Percentiles rank a stretch among this genome's conserved stretches.
Evolutionary conservation across 2,797 vertebrate genomes (phyloP).

Genomic region (Capromys pilorides): DNA sequence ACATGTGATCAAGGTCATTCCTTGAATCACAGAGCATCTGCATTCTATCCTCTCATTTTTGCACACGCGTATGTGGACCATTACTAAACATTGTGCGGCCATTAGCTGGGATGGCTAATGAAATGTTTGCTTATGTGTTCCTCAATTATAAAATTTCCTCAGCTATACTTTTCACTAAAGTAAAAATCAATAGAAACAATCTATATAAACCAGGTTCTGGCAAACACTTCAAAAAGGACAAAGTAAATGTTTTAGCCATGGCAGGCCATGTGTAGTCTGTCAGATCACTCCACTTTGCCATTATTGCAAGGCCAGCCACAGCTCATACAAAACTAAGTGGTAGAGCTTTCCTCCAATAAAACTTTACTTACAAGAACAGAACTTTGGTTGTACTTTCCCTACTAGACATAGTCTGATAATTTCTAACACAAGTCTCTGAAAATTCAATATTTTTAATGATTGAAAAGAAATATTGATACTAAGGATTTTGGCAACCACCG

Average conservation of each 20-base stretch:
- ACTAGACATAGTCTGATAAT: neutral
- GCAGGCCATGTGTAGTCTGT: neutral
- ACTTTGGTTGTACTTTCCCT: neutral
- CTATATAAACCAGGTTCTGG: neutral
- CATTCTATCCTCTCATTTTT: neutral
- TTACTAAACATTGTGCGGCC: neutral
- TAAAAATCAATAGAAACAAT: conserved; percentile 21
- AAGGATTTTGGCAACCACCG: neutral
- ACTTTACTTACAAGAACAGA: neutral
- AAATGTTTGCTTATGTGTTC: neutral
- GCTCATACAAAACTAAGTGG: neutral
- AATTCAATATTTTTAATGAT: neutral
- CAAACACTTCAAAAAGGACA: neutral
- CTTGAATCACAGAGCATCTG: neutral
- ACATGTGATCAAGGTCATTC: neutral
- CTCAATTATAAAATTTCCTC: neutral
- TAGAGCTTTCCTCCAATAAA: neutral
- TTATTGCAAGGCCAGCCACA: neutral
- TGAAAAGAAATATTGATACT: neutral
- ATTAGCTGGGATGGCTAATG: neutral
- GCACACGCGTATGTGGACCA: neutral
- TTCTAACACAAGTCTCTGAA: neutral
- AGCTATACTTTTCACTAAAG: neutral
- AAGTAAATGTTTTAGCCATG: neutral
- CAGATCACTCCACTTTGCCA: neutral